Conservation (phyloP, 1,140 invertebrate genomes). For the Megathymus violae region DNA sequence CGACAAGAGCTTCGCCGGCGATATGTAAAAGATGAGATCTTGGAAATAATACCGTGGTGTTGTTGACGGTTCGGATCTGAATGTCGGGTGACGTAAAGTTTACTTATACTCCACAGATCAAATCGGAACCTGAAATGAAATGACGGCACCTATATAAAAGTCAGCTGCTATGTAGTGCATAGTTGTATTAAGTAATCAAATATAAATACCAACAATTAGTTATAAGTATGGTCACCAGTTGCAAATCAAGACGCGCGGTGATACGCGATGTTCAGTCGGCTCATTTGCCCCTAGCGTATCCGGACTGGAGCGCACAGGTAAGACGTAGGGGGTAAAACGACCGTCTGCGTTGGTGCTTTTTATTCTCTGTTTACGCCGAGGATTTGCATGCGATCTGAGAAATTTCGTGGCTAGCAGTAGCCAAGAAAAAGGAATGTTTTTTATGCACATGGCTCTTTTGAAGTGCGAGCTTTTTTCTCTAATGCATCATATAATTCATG, state of each 20-base stretch:
- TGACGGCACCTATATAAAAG: no score
- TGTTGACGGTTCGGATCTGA: constrained; percentile 63
- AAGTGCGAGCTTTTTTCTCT: constrained; percentile 45
- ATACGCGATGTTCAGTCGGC: no score
- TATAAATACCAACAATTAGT: no score
- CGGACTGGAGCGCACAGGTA: constrained; percentile 53
- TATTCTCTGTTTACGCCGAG: constrained; percentile 76
- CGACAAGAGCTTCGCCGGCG: constrained; percentile 61
- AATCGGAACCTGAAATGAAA: no score
- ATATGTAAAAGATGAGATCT: constrained; percentile 75
- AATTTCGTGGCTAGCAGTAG: constrained; percentile 70
- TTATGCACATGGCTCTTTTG: constrained; percentile 60
- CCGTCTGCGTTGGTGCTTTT: constrained; percentile 73
- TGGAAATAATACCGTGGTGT: constrained; percentile 67
- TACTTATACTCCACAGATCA: no score
- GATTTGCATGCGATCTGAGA: constrained; percentile 80
- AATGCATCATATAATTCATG: constrained; percentile 31
- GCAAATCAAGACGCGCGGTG: no score
- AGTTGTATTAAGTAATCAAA: no score
- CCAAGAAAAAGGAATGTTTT: constrained; percentile 64
- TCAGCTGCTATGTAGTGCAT: no score
- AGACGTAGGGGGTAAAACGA: no score
- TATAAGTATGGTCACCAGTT: no score
- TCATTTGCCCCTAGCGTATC: no score
- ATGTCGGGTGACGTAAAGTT: no score